These are phyloP conservation scores for Pelodiscus sinensis DNA, from an alignment of 2,113 vertebrate species.

Conservation along the genomic window DNA sequence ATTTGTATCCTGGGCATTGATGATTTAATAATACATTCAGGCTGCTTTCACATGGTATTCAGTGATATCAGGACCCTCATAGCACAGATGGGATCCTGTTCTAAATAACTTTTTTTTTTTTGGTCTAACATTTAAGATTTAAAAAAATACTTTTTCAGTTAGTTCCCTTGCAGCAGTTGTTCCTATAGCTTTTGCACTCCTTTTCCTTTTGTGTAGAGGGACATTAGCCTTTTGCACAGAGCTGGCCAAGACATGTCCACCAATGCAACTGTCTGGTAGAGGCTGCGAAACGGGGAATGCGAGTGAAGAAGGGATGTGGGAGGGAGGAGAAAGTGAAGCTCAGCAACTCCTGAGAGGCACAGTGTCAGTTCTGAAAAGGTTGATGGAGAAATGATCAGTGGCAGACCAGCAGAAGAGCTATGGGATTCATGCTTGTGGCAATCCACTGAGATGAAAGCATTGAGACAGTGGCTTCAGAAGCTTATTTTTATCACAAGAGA, in stretches of 20 bases:
- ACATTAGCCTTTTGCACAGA: neutral
- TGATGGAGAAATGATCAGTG: neutral
- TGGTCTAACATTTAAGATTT: neutral
- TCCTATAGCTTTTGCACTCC: neutral
- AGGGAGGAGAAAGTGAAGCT: neutral
- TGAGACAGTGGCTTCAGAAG: neutral
- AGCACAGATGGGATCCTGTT: neutral
- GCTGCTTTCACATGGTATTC: neutral
- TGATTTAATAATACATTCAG: fast-evolving
- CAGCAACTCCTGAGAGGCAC: neutral
- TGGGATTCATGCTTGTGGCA: neutral
- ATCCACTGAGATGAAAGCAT: neutral
- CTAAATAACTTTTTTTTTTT: neutral
- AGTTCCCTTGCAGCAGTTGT: neutral
- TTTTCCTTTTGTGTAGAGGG: neutral
- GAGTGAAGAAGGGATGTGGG: neutral
- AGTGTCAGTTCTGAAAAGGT: fast-evolving
- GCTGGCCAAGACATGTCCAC: neutral
- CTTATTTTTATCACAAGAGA: fast-evolving
- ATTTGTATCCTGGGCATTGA: neutral
- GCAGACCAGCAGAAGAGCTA: neutral
- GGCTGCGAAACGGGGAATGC: neutral
- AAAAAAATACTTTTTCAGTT: neutral
- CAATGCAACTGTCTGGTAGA: neutral
- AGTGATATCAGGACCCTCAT: fast-evolving